These are phyloP conservation scores for Cephus sareptanus DNA, from an alignment of 2,888 invertebrate species.

Conservation along the genomic window DNA sequence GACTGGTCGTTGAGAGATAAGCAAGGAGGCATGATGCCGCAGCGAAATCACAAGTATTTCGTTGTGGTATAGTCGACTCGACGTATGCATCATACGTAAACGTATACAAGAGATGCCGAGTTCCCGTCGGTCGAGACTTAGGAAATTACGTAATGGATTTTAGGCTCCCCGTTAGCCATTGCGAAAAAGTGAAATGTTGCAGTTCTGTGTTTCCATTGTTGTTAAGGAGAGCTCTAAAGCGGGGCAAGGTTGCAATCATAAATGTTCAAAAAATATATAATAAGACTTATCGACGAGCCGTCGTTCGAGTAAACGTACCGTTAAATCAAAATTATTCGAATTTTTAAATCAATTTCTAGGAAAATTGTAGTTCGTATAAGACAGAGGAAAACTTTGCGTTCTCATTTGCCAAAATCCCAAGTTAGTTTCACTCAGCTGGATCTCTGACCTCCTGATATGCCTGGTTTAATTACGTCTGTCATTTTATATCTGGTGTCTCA, in stretches of 20 bases:
- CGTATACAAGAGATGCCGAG: neutral
- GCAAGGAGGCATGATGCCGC: neutral
- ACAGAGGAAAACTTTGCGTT: neutral
- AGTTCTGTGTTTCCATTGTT: conserved; percentile 50
- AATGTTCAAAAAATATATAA: conserved; percentile 30
- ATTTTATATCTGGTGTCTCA: conserved; percentile 52
- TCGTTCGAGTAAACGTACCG: neutral
- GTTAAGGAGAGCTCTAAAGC: conserved; percentile 40
- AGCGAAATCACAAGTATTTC: neutral
- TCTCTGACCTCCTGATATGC: conserved; percentile 48
- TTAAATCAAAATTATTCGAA: neutral
- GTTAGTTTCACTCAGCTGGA: conserved; percentile 17
- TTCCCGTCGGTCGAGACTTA: conserved; percentile 27
- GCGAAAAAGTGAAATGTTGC: conserved; percentile 61
- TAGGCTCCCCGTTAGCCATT: conserved; percentile 47
- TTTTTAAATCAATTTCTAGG: neutral
- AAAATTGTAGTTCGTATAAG: neutral
- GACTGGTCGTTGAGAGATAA: neutral
- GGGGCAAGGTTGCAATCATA: conserved; percentile 50
- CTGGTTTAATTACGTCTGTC: conserved; percentile 61
- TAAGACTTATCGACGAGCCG: neutral
- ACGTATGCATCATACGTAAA: neutral
- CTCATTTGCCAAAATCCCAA: neutral
- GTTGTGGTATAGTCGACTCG: neutral
- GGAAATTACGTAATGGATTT: conserved; percentile 59